These are phyloP conservation scores for Apeira syringaria DNA, from an alignment of 2,888 invertebrate genomes.

Conservation along the genomic window DNA sequence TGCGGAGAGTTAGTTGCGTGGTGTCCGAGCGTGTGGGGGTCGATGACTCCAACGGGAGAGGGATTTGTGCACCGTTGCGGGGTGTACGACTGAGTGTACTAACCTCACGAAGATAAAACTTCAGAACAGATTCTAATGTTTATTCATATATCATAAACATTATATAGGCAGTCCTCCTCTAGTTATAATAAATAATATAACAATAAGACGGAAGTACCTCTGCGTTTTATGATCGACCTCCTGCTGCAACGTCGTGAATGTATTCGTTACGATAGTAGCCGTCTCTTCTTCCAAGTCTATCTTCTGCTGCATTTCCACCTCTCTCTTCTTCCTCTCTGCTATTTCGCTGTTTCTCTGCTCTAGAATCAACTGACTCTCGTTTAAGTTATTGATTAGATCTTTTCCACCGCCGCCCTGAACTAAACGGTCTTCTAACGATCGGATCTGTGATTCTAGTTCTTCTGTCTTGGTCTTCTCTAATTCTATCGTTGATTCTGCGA, in stretches of 20 bases:
- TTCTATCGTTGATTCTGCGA: slow-evolving; percentile 80
- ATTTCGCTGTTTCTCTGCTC: slow-evolving; percentile 93
- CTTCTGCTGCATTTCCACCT: slow-evolving; percentile 96
- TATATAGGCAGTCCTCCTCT: too few species aligned
- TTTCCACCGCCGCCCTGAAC: slow-evolving; percentile 93
- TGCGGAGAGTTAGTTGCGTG: too few species aligned
- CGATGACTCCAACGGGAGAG: too few species aligned
- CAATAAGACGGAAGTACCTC: too few species aligned
- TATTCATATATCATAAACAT: too few species aligned
- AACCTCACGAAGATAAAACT: too few species aligned
- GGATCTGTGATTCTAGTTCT: slow-evolving; percentile 90
- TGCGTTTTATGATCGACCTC: slow-evolving; percentile 98
- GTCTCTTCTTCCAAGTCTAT: slow-evolving; percentile 97
- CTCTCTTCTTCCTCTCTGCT: slow-evolving; percentile 93
- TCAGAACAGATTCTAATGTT: too few species aligned
- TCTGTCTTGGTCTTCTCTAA: slow-evolving; percentile 89
- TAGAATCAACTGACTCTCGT: slow-evolving; percentile 95
- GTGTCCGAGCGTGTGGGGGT: too few species aligned
- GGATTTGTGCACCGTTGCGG: too few species aligned
- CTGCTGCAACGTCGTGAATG: slow-evolving; percentile 95
- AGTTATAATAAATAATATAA: too few species aligned
- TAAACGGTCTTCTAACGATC: slow-evolving; percentile 95
- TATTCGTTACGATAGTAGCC: slow-evolving; percentile 94
- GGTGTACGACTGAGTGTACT: too few species aligned
- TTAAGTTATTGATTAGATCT: slow-evolving; percentile 97